Conservation (phyloP, 2,797 vertebrate species). For the Sebastes dallii region DNA sequence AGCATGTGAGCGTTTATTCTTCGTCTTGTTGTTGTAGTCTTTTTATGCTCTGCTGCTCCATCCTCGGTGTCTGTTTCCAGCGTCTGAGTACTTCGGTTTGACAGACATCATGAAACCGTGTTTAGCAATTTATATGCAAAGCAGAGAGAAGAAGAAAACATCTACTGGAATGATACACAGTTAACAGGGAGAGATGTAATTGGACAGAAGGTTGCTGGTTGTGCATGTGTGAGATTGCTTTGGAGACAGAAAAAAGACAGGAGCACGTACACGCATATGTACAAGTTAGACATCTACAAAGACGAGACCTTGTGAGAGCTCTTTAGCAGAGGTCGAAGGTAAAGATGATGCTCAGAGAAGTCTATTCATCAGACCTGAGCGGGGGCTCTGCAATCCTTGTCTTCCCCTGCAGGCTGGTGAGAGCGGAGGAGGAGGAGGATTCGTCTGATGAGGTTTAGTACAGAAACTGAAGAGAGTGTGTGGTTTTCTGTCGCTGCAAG, state of each 20-base stretch:
- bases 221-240: conserved; percentile 38
- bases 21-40: neutral
- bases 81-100: conserved; percentile 16
- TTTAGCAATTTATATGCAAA: conserved; percentile 78
- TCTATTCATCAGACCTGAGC: conserved; percentile 23
- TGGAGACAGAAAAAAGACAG: conserved; percentile 6
- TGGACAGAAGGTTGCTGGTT: conserved; percentile 49
- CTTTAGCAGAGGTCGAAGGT: conserved; percentile 26
- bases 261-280: neutral
- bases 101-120: conserved; percentile 58
- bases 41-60: conserved; percentile 31
- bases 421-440: conserved; percentile 14
- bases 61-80: conserved; percentile 28
- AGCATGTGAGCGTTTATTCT: neutral
- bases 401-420: neutral
- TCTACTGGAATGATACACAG: conserved; percentile 40
- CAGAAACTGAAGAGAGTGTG: neutral
- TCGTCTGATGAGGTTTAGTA: neutral
- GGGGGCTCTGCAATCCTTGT: neutral
- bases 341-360: conserved; percentile 12
- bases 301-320: conserved; percentile 12
- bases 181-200: conserved; percentile 45
- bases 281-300: conserved; percentile 11
- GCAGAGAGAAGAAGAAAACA: conserved; percentile 57
- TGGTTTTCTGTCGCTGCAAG: neutral